Conservation (phyloP, 2,888 invertebrate genomes). For the Salticus scenicus region DNA sequence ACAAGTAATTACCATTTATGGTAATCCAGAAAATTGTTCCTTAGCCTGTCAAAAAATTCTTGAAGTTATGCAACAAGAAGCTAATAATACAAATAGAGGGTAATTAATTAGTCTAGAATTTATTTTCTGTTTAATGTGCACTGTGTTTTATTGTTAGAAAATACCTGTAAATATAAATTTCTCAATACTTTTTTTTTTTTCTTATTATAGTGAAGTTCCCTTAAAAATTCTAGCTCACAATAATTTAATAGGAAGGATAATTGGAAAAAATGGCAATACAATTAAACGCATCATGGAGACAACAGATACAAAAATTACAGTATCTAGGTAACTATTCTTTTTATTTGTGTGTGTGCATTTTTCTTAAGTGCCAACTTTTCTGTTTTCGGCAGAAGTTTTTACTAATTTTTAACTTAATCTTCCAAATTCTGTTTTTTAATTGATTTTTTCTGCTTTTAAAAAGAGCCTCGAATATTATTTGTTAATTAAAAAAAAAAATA, state of each 20-base stretch:
- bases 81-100: conserved; percentile 82
- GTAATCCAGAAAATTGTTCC: conserved; percentile 97
- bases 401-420: no score
- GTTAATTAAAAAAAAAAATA: no score
- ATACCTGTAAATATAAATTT: neutral
- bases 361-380: no score
- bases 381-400: no score
- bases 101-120: conserved; percentile 12
- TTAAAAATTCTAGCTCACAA: conserved; percentile 97
- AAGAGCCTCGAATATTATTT: no score
- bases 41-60: conserved; percentile 98
- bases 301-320: conserved; percentile 96
- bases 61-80: conserved; percentile 98
- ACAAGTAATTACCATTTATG: conserved; percentile 96
- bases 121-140: neutral
- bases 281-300: conserved; percentile 98
- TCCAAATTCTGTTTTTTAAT: no score
- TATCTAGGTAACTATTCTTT: conserved; percentile 81
- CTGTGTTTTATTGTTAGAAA: neutral
- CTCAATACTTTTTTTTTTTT: neutral
- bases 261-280: conserved; percentile 97
- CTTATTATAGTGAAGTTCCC: conserved; percentile 80
- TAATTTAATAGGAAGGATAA: conserved; percentile 96
- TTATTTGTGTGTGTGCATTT: neutral
- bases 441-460: no score